Conservation (phyloP, 2,113 vertebrate genomes). For the Micronycteris hirsuta region DNA sequence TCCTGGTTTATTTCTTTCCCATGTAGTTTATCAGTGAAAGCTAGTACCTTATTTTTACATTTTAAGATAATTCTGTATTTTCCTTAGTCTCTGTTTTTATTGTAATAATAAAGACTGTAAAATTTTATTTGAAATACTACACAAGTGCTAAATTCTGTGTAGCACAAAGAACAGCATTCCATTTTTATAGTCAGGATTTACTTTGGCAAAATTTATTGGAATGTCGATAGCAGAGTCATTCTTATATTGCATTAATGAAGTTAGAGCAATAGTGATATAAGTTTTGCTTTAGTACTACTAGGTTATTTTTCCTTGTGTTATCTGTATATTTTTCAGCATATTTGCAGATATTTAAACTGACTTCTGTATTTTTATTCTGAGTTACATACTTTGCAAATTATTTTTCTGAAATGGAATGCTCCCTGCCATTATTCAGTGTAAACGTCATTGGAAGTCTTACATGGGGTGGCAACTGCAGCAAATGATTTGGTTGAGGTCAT, state of each 20-base stretch:
- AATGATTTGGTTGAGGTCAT: neutral
- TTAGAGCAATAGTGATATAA: neutral
- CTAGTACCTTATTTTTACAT: neutral
- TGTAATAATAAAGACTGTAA: slow-evolving; percentile 28
- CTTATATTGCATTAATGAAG: neutral
- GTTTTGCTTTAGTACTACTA: neutral
- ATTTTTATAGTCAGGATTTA: slow-evolving; percentile 19
- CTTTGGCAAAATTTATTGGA: slow-evolving; percentile 6
- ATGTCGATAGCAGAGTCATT: neutral
- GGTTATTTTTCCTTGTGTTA: neutral
- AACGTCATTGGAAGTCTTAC: neutral
- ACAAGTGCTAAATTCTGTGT: neutral
- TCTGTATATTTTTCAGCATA: neutral
- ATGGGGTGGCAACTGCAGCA: neutral
- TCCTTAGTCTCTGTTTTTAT: slow-evolving; percentile 3
- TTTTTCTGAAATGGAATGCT: neutral
- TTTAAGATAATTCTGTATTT: slow-evolving; percentile 36
- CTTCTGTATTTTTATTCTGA: neutral
- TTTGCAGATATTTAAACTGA: neutral
- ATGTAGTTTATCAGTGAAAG: neutral
- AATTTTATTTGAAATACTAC: slow-evolving; percentile 41
- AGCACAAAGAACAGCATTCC: neutral
- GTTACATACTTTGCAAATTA: neutral
- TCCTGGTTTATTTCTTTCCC: neutral
- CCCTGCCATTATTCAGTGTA: neutral